Evolutionary conservation across 1,140 invertebrate genomes (phyloP).

Genomic region (Rhagoletis zephyria): DNA sequence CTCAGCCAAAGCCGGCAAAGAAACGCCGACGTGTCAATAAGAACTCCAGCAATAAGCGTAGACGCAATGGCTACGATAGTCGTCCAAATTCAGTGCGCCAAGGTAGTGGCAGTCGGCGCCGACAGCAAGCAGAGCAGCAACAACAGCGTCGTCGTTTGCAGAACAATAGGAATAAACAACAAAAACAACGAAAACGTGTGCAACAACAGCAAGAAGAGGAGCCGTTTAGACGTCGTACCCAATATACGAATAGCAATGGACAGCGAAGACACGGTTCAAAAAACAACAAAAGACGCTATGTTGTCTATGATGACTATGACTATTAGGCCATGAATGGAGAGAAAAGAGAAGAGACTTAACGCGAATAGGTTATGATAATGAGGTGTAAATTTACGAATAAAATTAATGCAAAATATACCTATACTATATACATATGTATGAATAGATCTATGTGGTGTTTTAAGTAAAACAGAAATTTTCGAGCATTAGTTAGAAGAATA

Average conservation of each 20-base stretch:
- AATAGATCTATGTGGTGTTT: not conserved
- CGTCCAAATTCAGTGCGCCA: conserved; percentile 4
- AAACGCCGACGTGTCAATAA: not conserved
- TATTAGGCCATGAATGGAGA: not conserved
- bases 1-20: not conserved
- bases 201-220: conserved; percentile 8
- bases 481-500: not conserved
- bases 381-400: not conserved
- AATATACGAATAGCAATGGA: not conserved
- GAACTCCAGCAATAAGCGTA: conserved; percentile 24
- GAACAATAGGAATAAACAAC: conserved; percentile 53
- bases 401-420: not conserved
- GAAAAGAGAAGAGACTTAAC: not conserved
- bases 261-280: conserved; percentile 1
- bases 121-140: conserved; percentile 56
- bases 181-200: conserved; percentile 53
- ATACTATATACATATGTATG: not conserved
- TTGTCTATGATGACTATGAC: conserved; percentile 11
- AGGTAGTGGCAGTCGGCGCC: conserved; percentile 55
- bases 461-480: not conserved
- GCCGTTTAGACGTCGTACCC: conserved; percentile 57
- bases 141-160: conserved; percentile 60
- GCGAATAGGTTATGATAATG: not conserved
- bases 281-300: not conserved
- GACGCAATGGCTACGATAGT: conserved; percentile 54